Evolutionary conservation across 1,140 invertebrate species (phyloP).

Genomic region (Achatina immaculata): DNA sequence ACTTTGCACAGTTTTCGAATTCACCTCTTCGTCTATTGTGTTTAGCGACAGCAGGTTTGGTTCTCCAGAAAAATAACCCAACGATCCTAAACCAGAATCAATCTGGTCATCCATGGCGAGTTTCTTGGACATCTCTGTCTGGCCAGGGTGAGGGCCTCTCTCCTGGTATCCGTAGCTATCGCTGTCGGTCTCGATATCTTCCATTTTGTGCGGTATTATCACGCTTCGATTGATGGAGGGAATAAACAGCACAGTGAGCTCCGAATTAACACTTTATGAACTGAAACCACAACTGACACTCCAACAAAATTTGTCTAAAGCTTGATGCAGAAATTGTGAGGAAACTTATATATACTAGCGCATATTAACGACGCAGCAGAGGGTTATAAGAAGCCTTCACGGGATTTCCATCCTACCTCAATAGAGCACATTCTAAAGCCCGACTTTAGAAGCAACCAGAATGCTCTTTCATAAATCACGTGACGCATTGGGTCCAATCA

Average conservation of each 20-base stretch:
- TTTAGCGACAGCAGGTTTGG: background rate
- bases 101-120: background rate
- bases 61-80: conserved; percentile 17
- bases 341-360: background rate
- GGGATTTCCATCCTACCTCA: conserved; percentile 10
- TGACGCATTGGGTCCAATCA: conserved; percentile 10
- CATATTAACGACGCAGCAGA: background rate
- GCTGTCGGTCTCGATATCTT: conserved; percentile 17
- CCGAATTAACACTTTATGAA: background rate
- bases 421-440: background rate
- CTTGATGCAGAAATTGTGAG: background rate
- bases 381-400: background rate
- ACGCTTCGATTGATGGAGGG: background rate
- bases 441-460: background rate
- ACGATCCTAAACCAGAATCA: conserved; percentile 31
- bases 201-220: background rate
- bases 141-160: background rate
- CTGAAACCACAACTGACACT: background rate
- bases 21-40: background rate
- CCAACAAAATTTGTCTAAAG: background rate
- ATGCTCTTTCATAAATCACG: background rate
- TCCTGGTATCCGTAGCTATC: background rate
- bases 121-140: background rate
- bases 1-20: background rate
- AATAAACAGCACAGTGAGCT: background rate